Percentiles rank a stretch among this genome's conserved stretches.
Conservation (phyloP, 2,797 vertebrate species). For the Notoglanidium macrostoma region DNA sequence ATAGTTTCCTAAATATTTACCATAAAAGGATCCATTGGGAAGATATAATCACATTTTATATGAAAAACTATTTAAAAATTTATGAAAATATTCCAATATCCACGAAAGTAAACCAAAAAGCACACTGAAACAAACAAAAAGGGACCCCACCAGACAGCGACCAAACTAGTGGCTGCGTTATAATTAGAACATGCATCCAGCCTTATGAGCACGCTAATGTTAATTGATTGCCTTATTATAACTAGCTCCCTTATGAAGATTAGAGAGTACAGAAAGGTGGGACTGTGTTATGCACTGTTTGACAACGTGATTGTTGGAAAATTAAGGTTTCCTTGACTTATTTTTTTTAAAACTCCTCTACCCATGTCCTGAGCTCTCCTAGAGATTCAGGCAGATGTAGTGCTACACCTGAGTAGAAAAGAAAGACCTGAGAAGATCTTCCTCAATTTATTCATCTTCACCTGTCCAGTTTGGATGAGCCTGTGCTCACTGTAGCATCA, state of each 20-base stretch:
- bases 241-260: background rate
- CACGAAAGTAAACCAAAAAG: background rate
- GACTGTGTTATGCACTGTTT: background rate
- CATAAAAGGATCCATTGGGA: background rate
- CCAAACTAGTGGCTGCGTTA: conserved; percentile 4
- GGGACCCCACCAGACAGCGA: background rate
- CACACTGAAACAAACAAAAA: background rate
- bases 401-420: background rate
- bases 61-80: background rate
- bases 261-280: background rate
- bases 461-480: background rate
- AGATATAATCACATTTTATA: background rate
- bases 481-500: background rate
- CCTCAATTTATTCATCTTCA: conserved; percentile 3
- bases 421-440: background rate
- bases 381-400: background rate
- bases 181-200: background rate
- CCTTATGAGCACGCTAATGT: conserved; percentile 9
- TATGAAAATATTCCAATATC: background rate
- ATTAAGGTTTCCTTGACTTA: background rate
- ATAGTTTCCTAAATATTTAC: background rate
- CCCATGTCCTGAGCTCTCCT: background rate
- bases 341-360: background rate
- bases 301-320: background rate
- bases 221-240: background rate